Evolutionary conservation across 2,113 vertebrate species (phyloP).

Genomic region (Oreotragus oreotragus): DNA sequence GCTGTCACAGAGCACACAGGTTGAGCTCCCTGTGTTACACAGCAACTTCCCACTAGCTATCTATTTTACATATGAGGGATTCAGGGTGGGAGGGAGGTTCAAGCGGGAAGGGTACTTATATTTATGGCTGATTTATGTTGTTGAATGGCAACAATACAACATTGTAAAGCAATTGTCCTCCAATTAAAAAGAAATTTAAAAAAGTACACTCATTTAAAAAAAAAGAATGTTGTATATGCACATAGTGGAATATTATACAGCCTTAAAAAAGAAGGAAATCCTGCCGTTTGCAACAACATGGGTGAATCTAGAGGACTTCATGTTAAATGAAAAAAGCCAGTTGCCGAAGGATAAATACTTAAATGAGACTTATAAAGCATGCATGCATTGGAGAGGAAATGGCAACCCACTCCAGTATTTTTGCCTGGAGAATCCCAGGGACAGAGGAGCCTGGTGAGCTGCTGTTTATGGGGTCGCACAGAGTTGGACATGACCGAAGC

Average conservation of each 20-base stretch:
- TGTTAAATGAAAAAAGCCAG: background rate
- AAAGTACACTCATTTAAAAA: background rate
- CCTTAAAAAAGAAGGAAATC: background rate
- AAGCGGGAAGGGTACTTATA: background rate
- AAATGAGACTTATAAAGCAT: no score
- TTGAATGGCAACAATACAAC: background rate
- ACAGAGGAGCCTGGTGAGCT: background rate
- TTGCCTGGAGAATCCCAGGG: background rate
- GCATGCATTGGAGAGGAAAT: background rate
- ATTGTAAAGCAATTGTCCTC: background rate
- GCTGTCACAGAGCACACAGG: background rate
- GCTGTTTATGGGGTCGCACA: background rate
- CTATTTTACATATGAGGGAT: background rate
- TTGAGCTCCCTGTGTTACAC: background rate
- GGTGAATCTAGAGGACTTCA: background rate
- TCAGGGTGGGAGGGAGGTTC: background rate
- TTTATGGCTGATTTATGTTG: background rate
- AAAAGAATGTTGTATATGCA: background rate
- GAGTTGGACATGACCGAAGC: background rate
- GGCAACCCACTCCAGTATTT: background rate
- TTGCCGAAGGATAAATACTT: no score
- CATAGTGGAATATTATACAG: background rate
- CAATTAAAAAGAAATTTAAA: background rate
- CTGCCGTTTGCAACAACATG: background rate
- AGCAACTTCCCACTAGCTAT: background rate